Evolutionary conservation across 2,797 vertebrate genomes (phyloP).

Genomic region (Hyperoplus lanceolatus): DNA sequence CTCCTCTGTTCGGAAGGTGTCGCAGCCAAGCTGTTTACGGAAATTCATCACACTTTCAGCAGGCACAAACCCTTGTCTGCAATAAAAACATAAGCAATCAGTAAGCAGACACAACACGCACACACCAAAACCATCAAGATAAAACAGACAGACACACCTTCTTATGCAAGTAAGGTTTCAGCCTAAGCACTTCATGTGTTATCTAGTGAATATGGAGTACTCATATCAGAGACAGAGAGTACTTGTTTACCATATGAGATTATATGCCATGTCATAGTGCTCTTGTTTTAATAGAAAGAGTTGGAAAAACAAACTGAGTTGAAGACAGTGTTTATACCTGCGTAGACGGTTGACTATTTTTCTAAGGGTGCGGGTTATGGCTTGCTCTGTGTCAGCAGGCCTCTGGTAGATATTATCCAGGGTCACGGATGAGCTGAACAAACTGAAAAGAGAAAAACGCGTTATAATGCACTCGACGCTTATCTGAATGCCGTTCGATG

Average conservation of each 20-base stretch:
- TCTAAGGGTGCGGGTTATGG: conserved; percentile 80
- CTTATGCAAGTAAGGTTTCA: neutral
- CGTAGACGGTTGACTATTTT: conserved; percentile 87
- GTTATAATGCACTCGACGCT: conserved; percentile 3
- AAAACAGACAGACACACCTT: conserved; percentile 9
- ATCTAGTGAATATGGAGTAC: neutral
- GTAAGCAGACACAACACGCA: conserved; percentile 19
- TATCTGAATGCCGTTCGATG: conserved; percentile 19
- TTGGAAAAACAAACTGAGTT: neutral
- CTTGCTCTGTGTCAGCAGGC: conserved; percentile 70
- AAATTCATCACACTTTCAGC: conserved; percentile 88
- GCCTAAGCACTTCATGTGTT: neutral
- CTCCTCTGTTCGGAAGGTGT: conserved; percentile 86
- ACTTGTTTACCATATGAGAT: conserved; percentile 15
- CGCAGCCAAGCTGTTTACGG: conserved; percentile 86
- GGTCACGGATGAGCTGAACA: conserved; percentile 85
- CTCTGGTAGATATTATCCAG: conserved; percentile 82
- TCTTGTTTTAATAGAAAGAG: conserved; percentile 20
- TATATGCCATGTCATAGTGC: conserved; percentile 16
- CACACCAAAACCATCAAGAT: conserved; percentile 1
- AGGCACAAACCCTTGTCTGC: conserved; percentile 87
- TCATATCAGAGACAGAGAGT: neutral
- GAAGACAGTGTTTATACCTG: conserved; percentile 73
- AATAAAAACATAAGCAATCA: conserved; percentile 37
- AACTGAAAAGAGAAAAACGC: conserved; percentile 70